Conservation (phyloP, 1,140 invertebrate species). For the Procambarus virginalis region DNA sequence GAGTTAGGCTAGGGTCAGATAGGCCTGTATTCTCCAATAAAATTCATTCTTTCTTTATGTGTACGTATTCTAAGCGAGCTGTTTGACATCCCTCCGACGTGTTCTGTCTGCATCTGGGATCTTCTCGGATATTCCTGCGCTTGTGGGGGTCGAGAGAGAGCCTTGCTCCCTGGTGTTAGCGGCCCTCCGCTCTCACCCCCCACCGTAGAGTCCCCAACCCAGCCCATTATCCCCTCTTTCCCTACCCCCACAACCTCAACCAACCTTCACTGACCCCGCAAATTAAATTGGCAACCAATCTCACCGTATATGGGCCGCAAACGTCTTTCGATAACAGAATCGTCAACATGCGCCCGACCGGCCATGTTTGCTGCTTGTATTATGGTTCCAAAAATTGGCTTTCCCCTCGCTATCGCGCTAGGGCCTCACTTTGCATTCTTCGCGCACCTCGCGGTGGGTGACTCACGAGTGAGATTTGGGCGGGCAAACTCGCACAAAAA, state of each 20-base stretch:
- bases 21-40: no score
- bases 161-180: no score
- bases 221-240: not conserved
- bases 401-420: not conserved
- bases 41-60: no score
- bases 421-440: not conserved
- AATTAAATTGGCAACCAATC: not conserved
- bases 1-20: no score
- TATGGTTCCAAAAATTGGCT: not conserved
- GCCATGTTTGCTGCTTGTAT: conserved; percentile 26
- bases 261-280: not conserved
- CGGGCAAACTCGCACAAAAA: not conserved
- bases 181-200: no score
- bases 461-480: not conserved
- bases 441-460: not conserved
- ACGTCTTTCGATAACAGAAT: conserved; percentile 37
- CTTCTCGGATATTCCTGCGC: no score
- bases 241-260: not conserved
- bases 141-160: no score
- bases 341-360: conserved; percentile 45
- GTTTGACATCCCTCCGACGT: no score
- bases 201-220: no score
- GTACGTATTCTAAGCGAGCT: no score
- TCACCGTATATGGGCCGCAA: conserved; percentile 38
- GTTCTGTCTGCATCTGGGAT: no score